Base-by-base conservation (phyloP, 2,797 vertebrate species). In the Halcyon smyrnensis region DNA sequence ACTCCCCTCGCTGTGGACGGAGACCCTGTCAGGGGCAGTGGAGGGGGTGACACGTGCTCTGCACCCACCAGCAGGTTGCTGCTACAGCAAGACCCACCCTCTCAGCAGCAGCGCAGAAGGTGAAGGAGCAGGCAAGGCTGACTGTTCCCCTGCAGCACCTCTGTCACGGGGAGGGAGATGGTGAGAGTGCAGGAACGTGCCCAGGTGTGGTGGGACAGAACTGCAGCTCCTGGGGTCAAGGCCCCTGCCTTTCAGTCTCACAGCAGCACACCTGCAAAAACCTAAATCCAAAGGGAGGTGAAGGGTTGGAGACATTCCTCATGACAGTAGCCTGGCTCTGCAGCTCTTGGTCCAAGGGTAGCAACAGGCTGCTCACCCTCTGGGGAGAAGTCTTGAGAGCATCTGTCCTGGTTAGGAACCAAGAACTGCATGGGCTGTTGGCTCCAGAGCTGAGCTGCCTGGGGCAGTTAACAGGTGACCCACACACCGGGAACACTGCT, bases 21-120 rank as follows among this genome's bases (percentile, higher is more conserved):
- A 12, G 79, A n/a, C 7, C 43, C 37, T 63, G 30, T 14, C 30
- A 7, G 5, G 36, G 30, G 48, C 30, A 24, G 27, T 8, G 46
- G 11, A 48, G 7, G 48, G n/a, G 20, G 25, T 7, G 8, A 32
- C 12, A 1, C 18, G 45, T 6, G 7, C 23, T 25, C 39, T 12
- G 24, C 8, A 6, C 25, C 8, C 10, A 19, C 13, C 51, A n/a
- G 16, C 20, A 28, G 18, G 3, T 13, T 57, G 57, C 45, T 67
- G 70, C 34, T 46, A 0, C 18, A 21, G 56, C 15, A 36, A 2
- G 34, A 30, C 43, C 2, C 4, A 5, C 45, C 16, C 11, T 1
- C 3, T 12, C 41, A 27, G 36, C 18, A 12, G 1, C 5, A 7
- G 48, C 28, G 28, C 39, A 0, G 1, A 6, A 25, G 54, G 28